phyloP scores from a whole-genome alignment of 2,888 invertebrate genomes.

The Cancer borealis region DNA sequence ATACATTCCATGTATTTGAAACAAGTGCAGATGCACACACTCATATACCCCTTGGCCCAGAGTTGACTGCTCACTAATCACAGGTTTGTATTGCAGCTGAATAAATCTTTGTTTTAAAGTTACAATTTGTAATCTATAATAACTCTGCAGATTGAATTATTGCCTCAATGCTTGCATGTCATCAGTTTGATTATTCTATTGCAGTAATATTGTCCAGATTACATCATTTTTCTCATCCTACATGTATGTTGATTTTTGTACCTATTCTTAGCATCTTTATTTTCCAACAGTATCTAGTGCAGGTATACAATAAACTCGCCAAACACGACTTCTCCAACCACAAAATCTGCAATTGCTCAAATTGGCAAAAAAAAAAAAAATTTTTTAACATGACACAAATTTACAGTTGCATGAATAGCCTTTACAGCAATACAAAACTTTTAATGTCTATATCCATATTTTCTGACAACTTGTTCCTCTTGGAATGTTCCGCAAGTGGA shows the following conservation, averaged over 20 bases:
- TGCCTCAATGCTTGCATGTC: neutral
- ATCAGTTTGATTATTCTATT: neutral
- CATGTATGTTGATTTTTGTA: neutral
- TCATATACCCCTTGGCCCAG: slow-evolving; percentile 54
- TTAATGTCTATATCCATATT: too few species aligned
- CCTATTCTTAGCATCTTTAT: neutral
- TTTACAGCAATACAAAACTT: too few species aligned
- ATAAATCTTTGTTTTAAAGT: neutral
- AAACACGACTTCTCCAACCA: too few species aligned
- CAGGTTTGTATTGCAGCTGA: slow-evolving; percentile 41
- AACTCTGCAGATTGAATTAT: neutral
- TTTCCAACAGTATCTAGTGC: neutral
- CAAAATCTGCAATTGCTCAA: too few species aligned
- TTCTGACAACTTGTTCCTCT: too few species aligned
- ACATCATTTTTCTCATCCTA: too few species aligned
- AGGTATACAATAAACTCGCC: neutral
- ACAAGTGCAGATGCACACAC: neutral
- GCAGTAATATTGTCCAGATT: too few species aligned
- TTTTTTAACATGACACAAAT: too few species aligned
- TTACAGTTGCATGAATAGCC: too few species aligned
- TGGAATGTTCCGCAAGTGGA: too few species aligned
- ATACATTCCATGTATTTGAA: slow-evolving; percentile 25
- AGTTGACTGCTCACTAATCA: slow-evolving; percentile 43
- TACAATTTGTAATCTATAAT: neutral
- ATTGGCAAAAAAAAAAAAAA: too few species aligned